These are phyloP conservation scores for Tinamus guttatus DNA, from an alignment of 2,113 vertebrate species.

Conservation along the genomic window DNA sequence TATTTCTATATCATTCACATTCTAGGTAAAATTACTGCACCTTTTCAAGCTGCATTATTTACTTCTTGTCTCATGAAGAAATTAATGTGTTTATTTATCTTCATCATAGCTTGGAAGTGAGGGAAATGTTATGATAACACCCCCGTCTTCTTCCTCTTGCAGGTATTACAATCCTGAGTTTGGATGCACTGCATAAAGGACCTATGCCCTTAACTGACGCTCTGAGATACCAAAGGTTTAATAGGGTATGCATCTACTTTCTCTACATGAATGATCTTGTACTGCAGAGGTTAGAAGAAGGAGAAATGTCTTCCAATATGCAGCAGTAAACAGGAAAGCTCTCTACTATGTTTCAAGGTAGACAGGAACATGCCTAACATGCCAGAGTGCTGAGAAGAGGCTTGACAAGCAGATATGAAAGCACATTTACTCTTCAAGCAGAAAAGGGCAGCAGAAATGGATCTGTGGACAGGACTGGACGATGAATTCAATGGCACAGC, in stretches of 20 bases:
- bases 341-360: neutral
- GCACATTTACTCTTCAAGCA: neutral
- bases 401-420: neutral
- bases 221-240: conserved; percentile 37
- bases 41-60: neutral
- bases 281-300: conserved; percentile 46
- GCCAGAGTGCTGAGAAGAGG: neutral
- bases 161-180: neutral
- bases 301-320: conserved; percentile 43
- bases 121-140: neutral
- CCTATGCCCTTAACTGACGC: neutral
- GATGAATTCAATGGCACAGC: neutral
- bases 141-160: neutral
- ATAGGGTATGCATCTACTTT: conserved; percentile 51
- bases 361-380: neutral
- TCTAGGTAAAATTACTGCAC: neutral
- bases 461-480: neutral
- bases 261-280: conserved; percentile 53
- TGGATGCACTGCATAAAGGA: neutral
- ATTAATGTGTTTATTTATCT: neutral
- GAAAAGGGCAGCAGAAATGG: neutral
- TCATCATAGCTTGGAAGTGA: neutral
- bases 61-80: neutral
- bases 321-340: neutral
- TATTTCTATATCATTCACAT: neutral